Evolutionary conservation across 2,797 vertebrate species (phyloP).

Genomic region (Loriculus beryllinus): DNA sequence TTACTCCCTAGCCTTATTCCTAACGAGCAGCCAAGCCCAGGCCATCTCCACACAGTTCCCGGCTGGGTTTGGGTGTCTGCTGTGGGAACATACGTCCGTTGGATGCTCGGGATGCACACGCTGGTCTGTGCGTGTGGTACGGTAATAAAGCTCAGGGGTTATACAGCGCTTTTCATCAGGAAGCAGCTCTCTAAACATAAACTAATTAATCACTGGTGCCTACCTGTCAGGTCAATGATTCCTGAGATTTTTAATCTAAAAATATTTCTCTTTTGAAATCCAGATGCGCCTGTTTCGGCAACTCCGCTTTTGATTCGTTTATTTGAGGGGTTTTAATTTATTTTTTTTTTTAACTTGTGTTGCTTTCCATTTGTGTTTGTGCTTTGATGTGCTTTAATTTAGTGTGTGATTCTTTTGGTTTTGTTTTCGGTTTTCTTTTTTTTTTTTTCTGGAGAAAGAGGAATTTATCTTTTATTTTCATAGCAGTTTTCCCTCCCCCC

Average conservation of each 20-base stretch:
- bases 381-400: slow-evolving; percentile 23
- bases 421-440: neutral
- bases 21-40: neutral
- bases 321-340: neutral
- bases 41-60: accelerated
- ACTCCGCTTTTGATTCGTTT: slow-evolving; percentile 13
- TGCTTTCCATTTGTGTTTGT: neutral
- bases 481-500: neutral
- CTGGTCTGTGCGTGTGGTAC: neutral
- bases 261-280: slow-evolving; percentile 56
- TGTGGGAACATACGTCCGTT: accelerated
- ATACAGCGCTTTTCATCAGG: neutral
- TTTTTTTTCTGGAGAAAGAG: neutral
- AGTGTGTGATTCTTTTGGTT: neutral
- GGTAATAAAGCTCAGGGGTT: neutral
- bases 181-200: slow-evolving; percentile 33
- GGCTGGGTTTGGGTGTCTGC: neutral
- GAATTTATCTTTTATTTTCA: neutral
- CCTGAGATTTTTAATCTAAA: slow-evolving; percentile 54
- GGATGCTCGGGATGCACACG: neutral
- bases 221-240: slow-evolving; percentile 54
- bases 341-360: neutral
- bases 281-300: slow-evolving; percentile 13
- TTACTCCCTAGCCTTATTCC: neutral
- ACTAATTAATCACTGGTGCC: slow-evolving; percentile 50